Evolutionary conservation across 1,140 invertebrate genomes (phyloP).

Genomic region (Drosophila biarmipes): DNA sequence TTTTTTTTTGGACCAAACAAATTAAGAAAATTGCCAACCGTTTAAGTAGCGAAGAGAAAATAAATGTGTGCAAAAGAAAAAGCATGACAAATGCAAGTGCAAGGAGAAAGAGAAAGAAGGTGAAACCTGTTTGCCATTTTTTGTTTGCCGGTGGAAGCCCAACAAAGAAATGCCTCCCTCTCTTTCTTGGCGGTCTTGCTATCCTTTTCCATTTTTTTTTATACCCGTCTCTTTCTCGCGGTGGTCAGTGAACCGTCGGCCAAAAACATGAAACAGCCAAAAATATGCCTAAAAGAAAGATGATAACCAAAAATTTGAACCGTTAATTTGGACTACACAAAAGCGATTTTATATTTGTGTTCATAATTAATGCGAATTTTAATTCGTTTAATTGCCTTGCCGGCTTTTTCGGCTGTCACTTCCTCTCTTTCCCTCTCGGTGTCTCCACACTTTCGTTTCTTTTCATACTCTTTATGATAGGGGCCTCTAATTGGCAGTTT

Average conservation of each 20-base stretch:
- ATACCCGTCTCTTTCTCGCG: conserved; percentile 15
- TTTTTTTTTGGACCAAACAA: conserved; percentile 46
- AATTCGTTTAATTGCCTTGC: conserved; percentile 71
- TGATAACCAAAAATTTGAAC: conserved; percentile 25
- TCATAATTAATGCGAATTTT: conserved; percentile 76
- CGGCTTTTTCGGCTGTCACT: conserved; percentile 23
- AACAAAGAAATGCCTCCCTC: conserved; percentile 21
- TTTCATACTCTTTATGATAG: conserved; percentile 6
- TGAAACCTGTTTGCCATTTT: conserved; percentile 59
- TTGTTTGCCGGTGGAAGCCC: conserved; percentile 33
- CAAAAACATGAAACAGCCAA: conserved; percentile 40
- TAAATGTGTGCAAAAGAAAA: conserved; percentile 52
- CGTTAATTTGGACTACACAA: conserved; percentile 52
- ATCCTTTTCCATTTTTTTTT: conserved; percentile 3
- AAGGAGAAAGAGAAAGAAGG: conserved; percentile 13
- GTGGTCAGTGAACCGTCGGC: conserved; percentile 70
- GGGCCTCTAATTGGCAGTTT: neutral
- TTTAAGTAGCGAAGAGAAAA: conserved; percentile 40
- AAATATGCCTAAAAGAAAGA: conserved; percentile 57
- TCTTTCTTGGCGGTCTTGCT: conserved; percentile 1
- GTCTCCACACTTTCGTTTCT: conserved; percentile 60
- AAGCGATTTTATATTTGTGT: conserved; percentile 27
- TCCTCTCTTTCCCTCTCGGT: conserved; percentile 6
- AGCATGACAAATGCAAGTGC: conserved; percentile 71
- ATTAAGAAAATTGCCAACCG: conserved; percentile 64